Base-by-base conservation (phyloP, 2,113 vertebrate species). In the Oryzias curvinotus region DNA sequence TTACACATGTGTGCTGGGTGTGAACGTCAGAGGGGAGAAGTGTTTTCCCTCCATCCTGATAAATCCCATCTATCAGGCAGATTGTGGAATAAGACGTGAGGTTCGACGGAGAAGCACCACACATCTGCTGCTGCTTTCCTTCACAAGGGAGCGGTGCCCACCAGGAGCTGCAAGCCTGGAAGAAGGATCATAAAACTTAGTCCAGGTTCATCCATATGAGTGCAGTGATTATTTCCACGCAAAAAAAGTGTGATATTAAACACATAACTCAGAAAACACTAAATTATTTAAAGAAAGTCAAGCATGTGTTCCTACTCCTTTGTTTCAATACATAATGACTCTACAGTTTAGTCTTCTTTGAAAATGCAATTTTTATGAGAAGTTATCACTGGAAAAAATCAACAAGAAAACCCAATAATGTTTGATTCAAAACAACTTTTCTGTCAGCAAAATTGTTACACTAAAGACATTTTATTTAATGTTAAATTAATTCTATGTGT, bases 41-140 rank as follows among this genome's bases (percentile, higher is more conserved):
- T 57, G 68, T 76, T 84, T 51, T 69, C 50, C 70, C 77, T 75
- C 62, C 75, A 52, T 72, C 78, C 61, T 52, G 55, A 86, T 90
- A 85, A 89, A 88, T 91, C 79, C 75, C 85, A 87, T 80, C 80
- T 73, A 89, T 87, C 81, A 79, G 77, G 71, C 75, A 73, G 56
- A 79, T 71, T 67, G 61, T 79, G 41, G 70, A 77, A 73, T 68
- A 77, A 88, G 82, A 81, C 79, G 78, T 90, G 87, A 89, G 82
- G 77, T 81, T 86, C 69, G 70, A 53, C 28, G 15, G 56, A 80
- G 83, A 63, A 77, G 73, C 79, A 55, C 66, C 81, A 64, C 80
- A 87, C 88, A 88, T 87, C 88, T 88, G 88, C 87, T 89, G 75
- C 71, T 78, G 68, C 80, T 72, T 85, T 72, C 67, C 52, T 52